These are phyloP conservation scores for Lepidothrix coronata DNA, from an alignment of 2,113 vertebrate species.

Conservation along the genomic window DNA sequence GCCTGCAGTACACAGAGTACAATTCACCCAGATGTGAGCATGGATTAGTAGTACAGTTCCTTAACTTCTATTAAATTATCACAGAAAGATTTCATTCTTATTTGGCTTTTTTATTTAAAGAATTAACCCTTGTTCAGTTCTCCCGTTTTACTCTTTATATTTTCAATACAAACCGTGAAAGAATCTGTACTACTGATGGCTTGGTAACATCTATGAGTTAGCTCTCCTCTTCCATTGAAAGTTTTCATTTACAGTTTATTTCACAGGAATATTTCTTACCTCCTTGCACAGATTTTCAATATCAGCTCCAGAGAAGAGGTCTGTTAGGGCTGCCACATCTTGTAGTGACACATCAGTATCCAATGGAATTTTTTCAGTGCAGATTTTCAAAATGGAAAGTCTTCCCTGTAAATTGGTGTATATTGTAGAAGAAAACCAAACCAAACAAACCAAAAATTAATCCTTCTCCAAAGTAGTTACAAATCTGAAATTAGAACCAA, in stretches of 20 bases:
- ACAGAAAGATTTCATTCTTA: neutral
- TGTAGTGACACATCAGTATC: constrained; percentile 79
- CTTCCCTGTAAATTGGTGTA: constrained; percentile 76
- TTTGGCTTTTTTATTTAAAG: neutral
- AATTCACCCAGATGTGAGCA: neutral
- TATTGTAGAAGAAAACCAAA: neutral
- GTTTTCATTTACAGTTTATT: neutral
- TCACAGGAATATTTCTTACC: constrained; percentile 71
- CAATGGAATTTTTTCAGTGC: constrained; percentile 80
- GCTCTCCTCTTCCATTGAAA: neutral
- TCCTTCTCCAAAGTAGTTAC: neutral
- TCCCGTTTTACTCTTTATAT: neutral
- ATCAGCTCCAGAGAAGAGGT: constrained; percentile 91
- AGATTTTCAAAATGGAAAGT: constrained; percentile 84
- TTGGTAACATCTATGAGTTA: neutral
- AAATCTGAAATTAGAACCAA: neutral
- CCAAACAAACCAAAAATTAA: neutral
- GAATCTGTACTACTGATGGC: neutral
- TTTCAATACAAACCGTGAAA: neutral
- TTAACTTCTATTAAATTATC: neutral
- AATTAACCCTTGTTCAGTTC: neutral
- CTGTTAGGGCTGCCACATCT: constrained; percentile 77
- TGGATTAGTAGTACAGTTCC: neutral
- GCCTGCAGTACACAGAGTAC: neutral
- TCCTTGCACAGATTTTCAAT: constrained; percentile 93